Conservation (phyloP, 2,113 vertebrate species). For the Ictidomys tridecemlineatus region DNA sequence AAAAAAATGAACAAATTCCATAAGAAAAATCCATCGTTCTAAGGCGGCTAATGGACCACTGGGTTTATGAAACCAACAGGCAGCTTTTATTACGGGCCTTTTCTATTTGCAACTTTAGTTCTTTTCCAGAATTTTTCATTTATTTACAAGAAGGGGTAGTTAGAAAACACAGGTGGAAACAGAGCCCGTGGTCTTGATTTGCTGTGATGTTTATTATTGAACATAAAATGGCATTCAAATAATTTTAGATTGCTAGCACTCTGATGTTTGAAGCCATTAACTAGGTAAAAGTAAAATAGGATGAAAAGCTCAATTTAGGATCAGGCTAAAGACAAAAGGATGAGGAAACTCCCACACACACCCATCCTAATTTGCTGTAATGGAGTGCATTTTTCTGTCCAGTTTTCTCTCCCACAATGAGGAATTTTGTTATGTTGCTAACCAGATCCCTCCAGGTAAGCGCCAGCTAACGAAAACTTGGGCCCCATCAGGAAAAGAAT, state of each 20-base stretch:
- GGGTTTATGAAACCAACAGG: background rate
- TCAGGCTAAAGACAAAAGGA: background rate
- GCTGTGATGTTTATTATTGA: background rate
- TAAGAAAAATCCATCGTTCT: background rate
- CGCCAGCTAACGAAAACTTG: background rate
- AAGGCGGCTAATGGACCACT: background rate
- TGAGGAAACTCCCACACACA: background rate
- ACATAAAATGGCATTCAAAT: constrained; percentile 31
- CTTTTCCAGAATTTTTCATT: background rate
- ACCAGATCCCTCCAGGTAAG: background rate
- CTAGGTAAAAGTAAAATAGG: background rate
- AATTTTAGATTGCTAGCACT: constrained; percentile 36
- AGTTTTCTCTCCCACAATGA: background rate
- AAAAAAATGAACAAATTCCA: constrained; percentile 3
- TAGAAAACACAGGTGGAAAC: background rate
- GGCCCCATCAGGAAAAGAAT: background rate
- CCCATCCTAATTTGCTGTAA: background rate
- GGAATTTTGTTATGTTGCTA: background rate
- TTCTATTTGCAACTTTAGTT: background rate
- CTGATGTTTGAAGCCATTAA: constrained; percentile 65
- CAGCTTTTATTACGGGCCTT: background rate
- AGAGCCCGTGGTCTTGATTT: background rate
- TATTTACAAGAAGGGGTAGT: background rate
- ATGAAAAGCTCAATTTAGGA: background rate
- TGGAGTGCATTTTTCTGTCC: rapidly evolving